Conservation (phyloP, 35 echinoderm and acorn worm species). For the Chiridota heheva region DNA sequence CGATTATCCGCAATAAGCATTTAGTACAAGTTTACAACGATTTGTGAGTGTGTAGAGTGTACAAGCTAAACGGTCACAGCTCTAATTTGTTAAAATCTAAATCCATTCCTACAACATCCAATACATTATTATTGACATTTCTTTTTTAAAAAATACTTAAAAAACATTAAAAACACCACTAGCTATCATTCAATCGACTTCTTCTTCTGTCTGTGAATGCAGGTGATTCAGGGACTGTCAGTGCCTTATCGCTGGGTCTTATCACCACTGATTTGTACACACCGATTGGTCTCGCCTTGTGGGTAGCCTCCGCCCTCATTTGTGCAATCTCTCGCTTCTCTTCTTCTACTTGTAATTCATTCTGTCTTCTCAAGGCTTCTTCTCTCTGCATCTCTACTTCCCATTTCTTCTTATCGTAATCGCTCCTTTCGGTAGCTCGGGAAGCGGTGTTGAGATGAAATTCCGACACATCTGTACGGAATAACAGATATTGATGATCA, state of each 20-base stretch:
- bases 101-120: too few species aligned
- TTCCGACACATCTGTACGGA: constrained; percentile 52
- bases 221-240: constrained; percentile 65
- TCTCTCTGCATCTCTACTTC: constrained; percentile 42
- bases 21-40: too few species aligned
- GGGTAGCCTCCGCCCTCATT: constrained; percentile 21
- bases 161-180: too few species aligned
- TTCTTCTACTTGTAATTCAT: constrained; percentile 50
- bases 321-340: constrained; percentile 29
- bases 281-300: constrained; percentile 72
- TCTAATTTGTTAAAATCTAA: too few species aligned
- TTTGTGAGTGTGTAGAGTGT: too few species aligned
- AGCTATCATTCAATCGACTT: constrained; percentile 30
- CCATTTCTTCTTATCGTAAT: constrained; percentile 55
- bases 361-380: constrained; percentile 14
- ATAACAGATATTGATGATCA: constrained; percentile 1
- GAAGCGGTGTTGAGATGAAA: constrained; percentile 83
- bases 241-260: constrained; percentile 56
- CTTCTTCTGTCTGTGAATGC: constrained; percentile 66
- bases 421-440: constrained; percentile 58
- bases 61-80: too few species aligned
- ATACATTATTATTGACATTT: too few species aligned
- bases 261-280: constrained; percentile 71
- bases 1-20: too few species aligned
- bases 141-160: too few species aligned